phyloP scores from a whole-genome alignment of 2,797 vertebrate genomes.

The Bradypodion ventrale region DNA sequence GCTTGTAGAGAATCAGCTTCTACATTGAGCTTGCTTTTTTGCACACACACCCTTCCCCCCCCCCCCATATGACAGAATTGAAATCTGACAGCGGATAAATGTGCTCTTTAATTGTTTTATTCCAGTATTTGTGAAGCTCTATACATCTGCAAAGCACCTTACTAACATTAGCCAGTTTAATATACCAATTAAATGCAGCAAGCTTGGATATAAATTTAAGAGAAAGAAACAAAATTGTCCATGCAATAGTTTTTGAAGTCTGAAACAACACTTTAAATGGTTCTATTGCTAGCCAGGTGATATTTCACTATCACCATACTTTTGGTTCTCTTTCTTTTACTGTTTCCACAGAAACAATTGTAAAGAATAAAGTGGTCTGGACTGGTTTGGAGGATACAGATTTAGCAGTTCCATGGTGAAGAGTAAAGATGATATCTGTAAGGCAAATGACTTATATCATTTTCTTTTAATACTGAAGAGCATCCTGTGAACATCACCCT shows the following conservation, averaged over 20 bases:
- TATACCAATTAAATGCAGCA: constrained; percentile 31
- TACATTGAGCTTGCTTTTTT: constrained; percentile 5
- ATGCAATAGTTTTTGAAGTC: neutral
- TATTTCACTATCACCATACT: neutral
- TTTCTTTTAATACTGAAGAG: too few species aligned
- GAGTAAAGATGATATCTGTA: neutral
- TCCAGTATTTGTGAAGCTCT: constrained; percentile 15
- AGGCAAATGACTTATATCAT: neutral
- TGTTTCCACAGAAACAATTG: constrained; percentile 18
- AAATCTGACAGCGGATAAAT: constrained; percentile 36
- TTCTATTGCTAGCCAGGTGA: neutral
- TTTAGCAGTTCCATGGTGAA: neutral
- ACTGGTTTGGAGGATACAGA: neutral
- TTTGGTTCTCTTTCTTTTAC: neutral
- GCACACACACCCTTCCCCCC: too few species aligned
- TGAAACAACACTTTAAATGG: constrained; percentile 17
- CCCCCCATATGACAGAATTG: neutral
- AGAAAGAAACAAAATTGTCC: constrained; percentile 25
- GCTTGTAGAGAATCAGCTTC: constrained; percentile 37
- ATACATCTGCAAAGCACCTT: constrained; percentile 40
- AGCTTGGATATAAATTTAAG: constrained; percentile 6
- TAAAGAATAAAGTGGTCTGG: neutral
- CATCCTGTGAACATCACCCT: neutral
- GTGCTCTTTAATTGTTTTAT: constrained; percentile 6
- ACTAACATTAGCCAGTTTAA: constrained; percentile 31